A percentile compares a stretch with the other conserved stretches of the same genome.
These are phyloP conservation scores for Calvadosia cruxmelitensis DNA, from an alignment of 30 jellyfish, hydroid and myxozoan species.

Conservation along the genomic window DNA sequence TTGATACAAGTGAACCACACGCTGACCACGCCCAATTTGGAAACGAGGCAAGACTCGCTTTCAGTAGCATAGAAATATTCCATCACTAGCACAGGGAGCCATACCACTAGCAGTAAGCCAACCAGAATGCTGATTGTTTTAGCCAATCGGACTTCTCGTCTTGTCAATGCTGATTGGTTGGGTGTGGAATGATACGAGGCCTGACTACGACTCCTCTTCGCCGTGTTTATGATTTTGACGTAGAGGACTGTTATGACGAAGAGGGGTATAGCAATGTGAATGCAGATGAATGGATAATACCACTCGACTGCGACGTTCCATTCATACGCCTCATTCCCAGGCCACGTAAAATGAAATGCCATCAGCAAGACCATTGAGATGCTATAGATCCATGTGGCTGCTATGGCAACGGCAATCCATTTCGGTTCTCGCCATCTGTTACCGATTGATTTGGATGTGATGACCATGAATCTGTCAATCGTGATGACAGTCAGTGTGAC, in stretches of 20 bases:
- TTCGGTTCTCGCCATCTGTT: neutral
- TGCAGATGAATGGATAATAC: slow-evolving; percentile 45
- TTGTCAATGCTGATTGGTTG: no score
- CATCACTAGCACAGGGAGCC: slow-evolving; percentile 59
- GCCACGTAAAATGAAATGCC: slow-evolving; percentile 20
- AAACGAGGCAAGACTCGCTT: slow-evolving; percentile 24
- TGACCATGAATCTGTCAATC: slow-evolving; percentile 35
- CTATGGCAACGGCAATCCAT: neutral
- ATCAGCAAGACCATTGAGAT: slow-evolving; percentile 21
- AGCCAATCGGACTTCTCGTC: slow-evolving; percentile 42
- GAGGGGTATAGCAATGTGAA: slow-evolving; percentile 45
- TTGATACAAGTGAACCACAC: slow-evolving; percentile 49
- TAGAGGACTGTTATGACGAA: slow-evolving; percentile 13
- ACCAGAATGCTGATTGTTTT: slow-evolving; percentile 41
- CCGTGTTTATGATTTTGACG: slow-evolving; percentile 6
- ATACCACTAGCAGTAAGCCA: slow-evolving; percentile 37
- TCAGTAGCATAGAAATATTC: slow-evolving; percentile 45
- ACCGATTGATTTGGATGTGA: slow-evolving; percentile 16
- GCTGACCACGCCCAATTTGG: slow-evolving; percentile 54
- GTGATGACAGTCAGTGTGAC: slow-evolving; percentile 46
- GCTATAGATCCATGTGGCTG: slow-evolving; percentile 36
- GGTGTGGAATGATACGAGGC: neutral
- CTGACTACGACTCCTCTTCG: neutral
- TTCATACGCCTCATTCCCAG: slow-evolving; percentile 11
- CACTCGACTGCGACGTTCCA: slow-evolving; percentile 33